Base-by-base conservation (phyloP, 2,113 vertebrate genomes). In the Colistium nudipinnis region DNA sequence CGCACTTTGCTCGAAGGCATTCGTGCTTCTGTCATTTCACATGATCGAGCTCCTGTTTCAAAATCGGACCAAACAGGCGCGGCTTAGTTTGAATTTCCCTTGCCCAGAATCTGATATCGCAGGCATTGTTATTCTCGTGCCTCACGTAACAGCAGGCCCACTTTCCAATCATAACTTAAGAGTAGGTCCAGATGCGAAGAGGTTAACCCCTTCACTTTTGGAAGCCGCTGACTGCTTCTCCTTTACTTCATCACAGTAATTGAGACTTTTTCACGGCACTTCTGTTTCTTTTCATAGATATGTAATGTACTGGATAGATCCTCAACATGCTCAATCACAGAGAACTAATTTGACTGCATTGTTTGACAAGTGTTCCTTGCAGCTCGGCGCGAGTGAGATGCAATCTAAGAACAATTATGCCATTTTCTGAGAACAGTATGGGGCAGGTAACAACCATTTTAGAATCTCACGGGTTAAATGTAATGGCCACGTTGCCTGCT, bases 361-460 rank as follows among this genome's bases (percentile, higher is more conserved):
- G 90, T 94, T 93, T 94, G 90, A 92, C 74, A 86, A 87, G 73
- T 91, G 87, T 93, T 88, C 85, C 88, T 90, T 90, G 70, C 84
- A 76, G 91, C 92, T 92, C 83, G 82, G 89, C 87, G 86, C 82
- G 88, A 92, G 88, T 79, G 84, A 83, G 88, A 90, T 89, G 87
- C 85, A 93, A 91, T 94, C 93, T 94, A 72, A 92, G 91, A 94
- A 93, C 89, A 84, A 88, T 94, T 93, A 90, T 88, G 81, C 64
- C 88, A 84, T 77, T 94, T 94, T 89, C 90, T 79, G 70, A 87
- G 79, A 94, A 92, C 90, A 91, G 83, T 90, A 93, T 91, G 89
- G 86, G 90, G 91, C 89, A 90, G 87, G 88, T 90, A 89, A 88
- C 82, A 89, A 87, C 70, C 67, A 73, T 85, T 91, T 89, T 76